Conservation (phyloP, 2,113 vertebrate genomes). For the Ibidorhyncha struthersii region DNA sequence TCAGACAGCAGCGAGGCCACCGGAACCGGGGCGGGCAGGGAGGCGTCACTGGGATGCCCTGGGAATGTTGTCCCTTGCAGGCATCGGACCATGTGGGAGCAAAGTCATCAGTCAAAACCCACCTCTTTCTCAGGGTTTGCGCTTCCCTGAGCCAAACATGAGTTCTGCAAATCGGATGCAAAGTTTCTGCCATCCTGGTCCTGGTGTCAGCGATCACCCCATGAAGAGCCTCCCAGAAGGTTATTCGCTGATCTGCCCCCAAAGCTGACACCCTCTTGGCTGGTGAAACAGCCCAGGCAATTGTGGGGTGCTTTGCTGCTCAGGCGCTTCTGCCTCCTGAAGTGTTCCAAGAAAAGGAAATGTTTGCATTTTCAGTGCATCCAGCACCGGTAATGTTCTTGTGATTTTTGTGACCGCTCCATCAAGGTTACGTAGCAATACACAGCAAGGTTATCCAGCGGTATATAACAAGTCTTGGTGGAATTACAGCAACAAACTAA, state of each 20-base stretch:
- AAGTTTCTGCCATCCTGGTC: background rate
- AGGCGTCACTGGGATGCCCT: background rate
- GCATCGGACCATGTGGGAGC: rapidly evolving
- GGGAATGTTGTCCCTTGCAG: no score
- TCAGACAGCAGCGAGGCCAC: background rate
- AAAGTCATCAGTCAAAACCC: rapidly evolving
- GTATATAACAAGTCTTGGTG: background rate
- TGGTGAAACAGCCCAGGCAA: background rate
- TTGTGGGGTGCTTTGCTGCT: no score
- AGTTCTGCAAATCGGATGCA: background rate
- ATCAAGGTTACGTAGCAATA: background rate
- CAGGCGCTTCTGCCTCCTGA: background rate
- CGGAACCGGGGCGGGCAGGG: rapidly evolving
- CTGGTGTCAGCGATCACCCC: no score
- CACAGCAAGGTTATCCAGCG: background rate
- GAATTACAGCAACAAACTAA: background rate
- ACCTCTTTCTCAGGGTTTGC: rapidly evolving
- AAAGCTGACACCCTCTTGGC: background rate
- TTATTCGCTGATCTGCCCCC: background rate
- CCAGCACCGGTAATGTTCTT: rapidly evolving
- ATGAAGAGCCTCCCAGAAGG: background rate
- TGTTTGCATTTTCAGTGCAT: background rate
- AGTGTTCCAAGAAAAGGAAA: background rate
- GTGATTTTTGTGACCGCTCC: background rate
- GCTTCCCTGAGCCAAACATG: background rate